Percentiles rank a stretch among this genome's conserved stretches.
phyloP scores from a whole-genome alignment of 2,888 invertebrate genomes.

The Itoplectis maculator region DNA sequence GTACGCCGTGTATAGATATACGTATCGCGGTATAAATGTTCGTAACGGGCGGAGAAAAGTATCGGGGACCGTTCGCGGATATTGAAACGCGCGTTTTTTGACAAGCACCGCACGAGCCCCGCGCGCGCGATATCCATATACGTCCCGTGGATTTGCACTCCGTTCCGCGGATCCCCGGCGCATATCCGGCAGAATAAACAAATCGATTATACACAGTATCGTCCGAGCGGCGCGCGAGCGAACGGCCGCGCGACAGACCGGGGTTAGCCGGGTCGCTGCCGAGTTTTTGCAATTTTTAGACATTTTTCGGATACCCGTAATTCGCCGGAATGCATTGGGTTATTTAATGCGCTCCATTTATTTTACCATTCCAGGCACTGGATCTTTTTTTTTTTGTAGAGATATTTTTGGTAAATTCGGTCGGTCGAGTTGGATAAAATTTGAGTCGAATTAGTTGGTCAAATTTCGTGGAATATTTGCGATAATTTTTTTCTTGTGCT shows the following conservation, averaged over 20 bases:
- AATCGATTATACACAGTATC: slow-evolving; percentile 43
- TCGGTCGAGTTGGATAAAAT: neutral
- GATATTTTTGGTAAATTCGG: neutral
- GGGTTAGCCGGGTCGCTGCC: neutral
- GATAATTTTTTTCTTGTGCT: too few relatives aligned
- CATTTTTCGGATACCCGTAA: neutral
- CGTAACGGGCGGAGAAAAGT: slow-evolving; percentile 37
- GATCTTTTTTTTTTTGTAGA: neutral
- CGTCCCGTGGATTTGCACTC: neutral
- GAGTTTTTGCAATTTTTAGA: neutral
- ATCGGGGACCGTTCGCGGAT: slow-evolving; percentile 44
- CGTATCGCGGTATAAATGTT: neutral
- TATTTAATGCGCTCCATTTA: slow-evolving; percentile 5
- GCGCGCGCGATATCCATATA: slow-evolving; percentile 10
- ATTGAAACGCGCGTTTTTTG: slow-evolving; percentile 58
- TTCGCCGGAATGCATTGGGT: neutral
- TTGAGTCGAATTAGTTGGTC: neutral
- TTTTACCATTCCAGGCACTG: neutral
- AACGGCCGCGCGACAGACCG: neutral
- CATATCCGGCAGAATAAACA: slow-evolving; percentile 51
- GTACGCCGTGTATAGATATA: too few relatives aligned
- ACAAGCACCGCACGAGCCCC: slow-evolving; percentile 22
- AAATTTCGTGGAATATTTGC: neutral
- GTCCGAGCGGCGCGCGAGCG: neutral
- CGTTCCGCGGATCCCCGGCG: slow-evolving; percentile 33